phyloP scores from a whole-genome alignment of 23 tunicate species.

The Botrylloides violaceus region DNA sequence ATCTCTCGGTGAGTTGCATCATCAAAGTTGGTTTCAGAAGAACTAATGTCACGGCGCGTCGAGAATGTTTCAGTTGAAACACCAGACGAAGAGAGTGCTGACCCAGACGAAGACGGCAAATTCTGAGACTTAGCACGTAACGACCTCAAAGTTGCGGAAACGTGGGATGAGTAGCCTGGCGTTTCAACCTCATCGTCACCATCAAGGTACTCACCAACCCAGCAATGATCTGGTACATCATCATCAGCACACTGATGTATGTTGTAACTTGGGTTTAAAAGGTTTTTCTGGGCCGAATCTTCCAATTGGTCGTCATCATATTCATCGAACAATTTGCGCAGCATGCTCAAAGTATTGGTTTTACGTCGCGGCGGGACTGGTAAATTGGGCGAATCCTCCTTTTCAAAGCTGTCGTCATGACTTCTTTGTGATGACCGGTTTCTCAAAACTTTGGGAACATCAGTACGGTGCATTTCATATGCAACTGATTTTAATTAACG shows the following conservation, averaged over 20 bases:
- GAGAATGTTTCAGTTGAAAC: background rate
- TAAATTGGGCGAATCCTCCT: background rate
- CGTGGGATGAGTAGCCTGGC: background rate
- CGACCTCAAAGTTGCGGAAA: background rate
- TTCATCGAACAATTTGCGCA: background rate
- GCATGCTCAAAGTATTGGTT: background rate
- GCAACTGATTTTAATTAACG: too few relatives aligned
- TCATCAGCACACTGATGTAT: background rate
- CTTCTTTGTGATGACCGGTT: too few relatives aligned
- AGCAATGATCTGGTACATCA: conserved; percentile 22
- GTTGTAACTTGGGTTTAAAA: too few relatives aligned
- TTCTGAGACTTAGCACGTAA: background rate
- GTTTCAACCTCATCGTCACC: conserved; percentile 10
- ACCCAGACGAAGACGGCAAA: background rate
- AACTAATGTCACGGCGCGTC: too few relatives aligned
- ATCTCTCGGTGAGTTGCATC: background rate
- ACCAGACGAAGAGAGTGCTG: background rate
- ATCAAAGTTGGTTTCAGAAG: background rate
- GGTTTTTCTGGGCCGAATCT: background rate
- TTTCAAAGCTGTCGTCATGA: background rate
- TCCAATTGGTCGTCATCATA: background rate
- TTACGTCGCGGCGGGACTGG: background rate
- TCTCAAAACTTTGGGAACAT: too few relatives aligned
- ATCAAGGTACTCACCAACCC: conserved; percentile 21
- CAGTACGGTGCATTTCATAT: too few relatives aligned